Base-by-base conservation (phyloP, 2,797 vertebrate genomes). In the Fundulus diaphanus region DNA sequence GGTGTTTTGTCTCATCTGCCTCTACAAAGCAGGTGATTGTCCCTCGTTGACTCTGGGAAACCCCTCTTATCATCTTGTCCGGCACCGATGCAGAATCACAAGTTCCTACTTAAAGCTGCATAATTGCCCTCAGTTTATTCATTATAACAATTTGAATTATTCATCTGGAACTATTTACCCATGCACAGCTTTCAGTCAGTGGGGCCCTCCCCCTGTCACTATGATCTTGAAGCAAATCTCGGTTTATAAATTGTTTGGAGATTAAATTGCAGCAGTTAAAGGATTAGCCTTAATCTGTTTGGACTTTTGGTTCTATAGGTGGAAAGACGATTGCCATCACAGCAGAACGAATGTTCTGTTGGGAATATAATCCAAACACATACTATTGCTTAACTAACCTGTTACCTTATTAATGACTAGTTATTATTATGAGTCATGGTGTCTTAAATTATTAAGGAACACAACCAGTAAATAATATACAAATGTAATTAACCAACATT, bases 21-120 rank as follows among this genome's bases (percentile, higher is more conserved):
- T 77, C 72, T 12, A 73, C 73, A 87, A 82, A 90, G 87, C 91
- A 89, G 89, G 85, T 86, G 86, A 92, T 86, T 84, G 90, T 83
- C 82, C 80, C 85, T 84, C 31, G 44, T 92, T 92, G 92, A 92
- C 90, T 91, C 85, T 1, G 73, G 84, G 80, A 84, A 86, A 75
- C 52, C 85, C 80, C 86, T 86, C 82, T 91, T 42, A 74, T 81
- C 82, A 78, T 13, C 82, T 79, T 35, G 70, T 70, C 59, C 61
- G 3, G 15, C 72, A 68, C 84, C 85, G 44, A 54, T 37, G 40
- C 82, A 74, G 33, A 86, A 82, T 88, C 85, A 81, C 68, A 7
- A 76, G 76, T 42, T 74, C 74, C 73, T 81, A 54, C 85, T 88
- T 72, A n/a, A 48, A 76, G 69, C 68, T 13, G 70, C 59, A 87